phyloP scores from a whole-genome alignment of 2,113 vertebrate species.

The Gorsachius goisagi region DNA sequence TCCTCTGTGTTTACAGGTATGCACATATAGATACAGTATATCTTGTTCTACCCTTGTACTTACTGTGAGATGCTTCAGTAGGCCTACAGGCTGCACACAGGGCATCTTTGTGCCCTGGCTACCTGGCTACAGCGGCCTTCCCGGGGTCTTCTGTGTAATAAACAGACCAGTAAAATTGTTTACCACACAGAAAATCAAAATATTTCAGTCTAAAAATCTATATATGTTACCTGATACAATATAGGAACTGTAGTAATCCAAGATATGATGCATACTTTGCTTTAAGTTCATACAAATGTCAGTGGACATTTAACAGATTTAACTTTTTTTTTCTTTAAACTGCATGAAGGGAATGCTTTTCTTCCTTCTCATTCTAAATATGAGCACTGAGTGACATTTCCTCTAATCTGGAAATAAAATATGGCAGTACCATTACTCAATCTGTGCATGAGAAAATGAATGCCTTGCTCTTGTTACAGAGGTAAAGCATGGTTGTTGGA shows the following conservation, averaged over 20 bases:
- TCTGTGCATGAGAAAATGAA: background rate
- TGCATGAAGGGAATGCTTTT: background rate
- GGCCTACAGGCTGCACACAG: background rate
- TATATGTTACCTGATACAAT: background rate
- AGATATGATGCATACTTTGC: background rate
- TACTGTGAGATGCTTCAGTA: background rate
- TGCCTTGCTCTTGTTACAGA: background rate
- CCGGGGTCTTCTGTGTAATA: background rate
- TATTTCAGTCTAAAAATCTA: background rate
- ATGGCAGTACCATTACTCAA: constrained; percentile 13
- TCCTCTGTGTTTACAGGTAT: background rate
- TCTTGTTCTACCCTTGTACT: background rate
- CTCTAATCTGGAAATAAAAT: constrained; percentile 51
- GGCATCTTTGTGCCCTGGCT: background rate
- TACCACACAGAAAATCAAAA: background rate
- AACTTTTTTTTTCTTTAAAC: background rate
- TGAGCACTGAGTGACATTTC: constrained; percentile 48
- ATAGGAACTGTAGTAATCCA: background rate
- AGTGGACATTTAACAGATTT: constrained; percentile 49
- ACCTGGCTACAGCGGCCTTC: background rate
- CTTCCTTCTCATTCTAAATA: constrained; percentile 13
- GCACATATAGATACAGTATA: background rate
- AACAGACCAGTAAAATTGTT: background rate
- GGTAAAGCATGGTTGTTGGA: background rate
- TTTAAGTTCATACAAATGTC: constrained; percentile 40